A percentile compares a stretch with the other conserved stretches of the same genome.
phyloP scores from a whole-genome alignment of 2,797 vertebrate species.

The Varecia variegata region DNA sequence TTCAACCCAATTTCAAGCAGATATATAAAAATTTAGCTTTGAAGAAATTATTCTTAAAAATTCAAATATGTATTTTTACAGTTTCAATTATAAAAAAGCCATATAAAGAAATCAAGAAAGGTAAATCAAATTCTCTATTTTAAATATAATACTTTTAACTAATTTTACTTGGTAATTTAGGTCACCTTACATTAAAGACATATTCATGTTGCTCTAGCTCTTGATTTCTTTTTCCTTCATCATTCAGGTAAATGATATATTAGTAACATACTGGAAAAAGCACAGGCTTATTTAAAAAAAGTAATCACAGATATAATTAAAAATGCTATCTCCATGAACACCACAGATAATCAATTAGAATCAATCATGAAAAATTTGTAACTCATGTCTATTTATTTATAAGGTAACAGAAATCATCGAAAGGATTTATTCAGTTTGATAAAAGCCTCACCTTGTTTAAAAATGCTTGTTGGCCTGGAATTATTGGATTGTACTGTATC shows the following conservation, averaged over 20 bases:
- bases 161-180: neutral
- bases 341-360: neutral
- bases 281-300: neutral
- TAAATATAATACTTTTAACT: neutral
- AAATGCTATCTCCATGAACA: neutral
- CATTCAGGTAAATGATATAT: neutral
- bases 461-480: conserved; percentile 72
- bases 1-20: neutral
- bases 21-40: neutral
- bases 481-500: conserved; percentile 72
- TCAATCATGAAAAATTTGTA: neutral
- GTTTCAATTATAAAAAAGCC: neutral
- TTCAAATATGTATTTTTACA: neutral
- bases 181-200: neutral
- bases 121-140: neutral
- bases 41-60: neutral
- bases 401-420: neutral
- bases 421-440: neutral
- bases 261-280: neutral
- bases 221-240: neutral
- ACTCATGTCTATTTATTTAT: neutral
- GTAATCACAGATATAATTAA: neutral
- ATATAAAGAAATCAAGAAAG: neutral
- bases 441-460: conserved; percentile 82
- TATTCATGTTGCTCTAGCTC: neutral